phyloP scores from a whole-genome alignment of 2,888 invertebrate genomes.

The Merodon equestris region DNA sequence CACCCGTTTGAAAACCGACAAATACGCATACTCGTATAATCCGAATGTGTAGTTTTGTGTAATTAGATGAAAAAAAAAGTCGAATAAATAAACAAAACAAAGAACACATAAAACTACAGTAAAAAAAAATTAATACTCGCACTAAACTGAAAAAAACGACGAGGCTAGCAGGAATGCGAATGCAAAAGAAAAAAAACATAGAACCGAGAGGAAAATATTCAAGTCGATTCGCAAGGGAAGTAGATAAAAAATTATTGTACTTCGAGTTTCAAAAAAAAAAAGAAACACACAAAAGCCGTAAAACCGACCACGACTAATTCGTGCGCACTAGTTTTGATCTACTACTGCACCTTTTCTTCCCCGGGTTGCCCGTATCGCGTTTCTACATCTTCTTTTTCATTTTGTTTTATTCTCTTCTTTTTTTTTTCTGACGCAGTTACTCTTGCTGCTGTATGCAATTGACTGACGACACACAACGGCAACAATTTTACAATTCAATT shows the following conservation, averaged over 20 bases:
- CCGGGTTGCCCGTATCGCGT: constrained; percentile 39
- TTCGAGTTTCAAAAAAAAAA: constrained; percentile 13
- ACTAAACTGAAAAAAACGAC: no score
- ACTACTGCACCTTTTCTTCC: constrained; percentile 53
- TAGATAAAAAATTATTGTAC: constrained; percentile 18
- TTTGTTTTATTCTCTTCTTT: constrained; percentile 6
- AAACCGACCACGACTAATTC: constrained; percentile 59
- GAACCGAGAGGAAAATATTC: constrained; percentile 21
- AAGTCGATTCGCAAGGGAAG: constrained; percentile 43
- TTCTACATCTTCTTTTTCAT: constrained; percentile 13
- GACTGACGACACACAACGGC: constrained; percentile 49
- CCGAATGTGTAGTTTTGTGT: no score
- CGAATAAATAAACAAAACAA: constrained; percentile 35
- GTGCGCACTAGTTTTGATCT: constrained; percentile 66
- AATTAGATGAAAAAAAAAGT: constrained; percentile 50
- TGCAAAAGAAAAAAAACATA: constrained; percentile 38
- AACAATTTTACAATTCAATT: constrained; percentile 55
- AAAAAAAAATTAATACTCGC: not conserved
- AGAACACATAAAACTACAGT: constrained; percentile 53
- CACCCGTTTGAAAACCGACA: constrained; percentile 20
- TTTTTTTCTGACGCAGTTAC: constrained; percentile 1
- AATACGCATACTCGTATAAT: no score
- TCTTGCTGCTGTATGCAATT: constrained; percentile 32
- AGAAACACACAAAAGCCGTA: constrained; percentile 43
- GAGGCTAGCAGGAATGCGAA: not conserved